Evolutionary conservation across 1,140 invertebrate species (phyloP).

Genomic region (Apis florea): DNA sequence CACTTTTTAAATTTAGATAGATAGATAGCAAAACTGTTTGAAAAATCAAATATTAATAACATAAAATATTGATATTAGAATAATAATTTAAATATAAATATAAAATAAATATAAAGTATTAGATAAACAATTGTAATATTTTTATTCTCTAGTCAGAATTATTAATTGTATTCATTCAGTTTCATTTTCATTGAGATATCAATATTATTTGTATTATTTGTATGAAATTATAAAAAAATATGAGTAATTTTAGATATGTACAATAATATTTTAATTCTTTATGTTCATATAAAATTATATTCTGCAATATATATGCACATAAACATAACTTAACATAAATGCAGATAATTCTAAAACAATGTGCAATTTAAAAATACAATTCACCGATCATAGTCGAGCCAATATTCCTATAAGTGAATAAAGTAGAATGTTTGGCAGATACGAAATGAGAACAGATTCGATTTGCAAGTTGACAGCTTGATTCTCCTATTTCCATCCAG

Average conservation of each 20-base stretch:
- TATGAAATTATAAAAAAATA: neutral
- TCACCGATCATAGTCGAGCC: too few species aligned
- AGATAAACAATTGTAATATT: constrained; percentile 3
- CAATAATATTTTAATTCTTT: neutral
- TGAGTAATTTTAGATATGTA: neutral
- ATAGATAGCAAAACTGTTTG: neutral
- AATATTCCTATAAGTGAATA: constrained; percentile 35
- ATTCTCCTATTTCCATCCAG: constrained; percentile 51
- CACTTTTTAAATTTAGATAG: neutral
- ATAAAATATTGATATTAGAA: neutral
- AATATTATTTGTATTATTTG: neutral
- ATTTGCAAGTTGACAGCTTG: constrained; percentile 40
- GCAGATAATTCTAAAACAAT: neutral
- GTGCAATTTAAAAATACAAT: constrained; percentile 4
- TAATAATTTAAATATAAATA: neutral
- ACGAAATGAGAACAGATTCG: constrained; percentile 52
- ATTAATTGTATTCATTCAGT: neutral
- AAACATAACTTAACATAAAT: too few species aligned
- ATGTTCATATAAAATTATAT: too few species aligned
- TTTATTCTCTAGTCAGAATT: constrained; percentile 24
- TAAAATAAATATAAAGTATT: constrained; percentile 25
- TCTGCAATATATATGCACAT: too few species aligned
- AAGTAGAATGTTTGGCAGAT: constrained; percentile 41
- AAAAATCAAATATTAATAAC: neutral
- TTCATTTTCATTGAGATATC: neutral